Percentiles rank a stretch among this genome's conserved stretches.
Evolutionary conservation across 2,888 invertebrate genomes (phyloP).

Genomic region (Tolmerus cingulatus): DNA sequence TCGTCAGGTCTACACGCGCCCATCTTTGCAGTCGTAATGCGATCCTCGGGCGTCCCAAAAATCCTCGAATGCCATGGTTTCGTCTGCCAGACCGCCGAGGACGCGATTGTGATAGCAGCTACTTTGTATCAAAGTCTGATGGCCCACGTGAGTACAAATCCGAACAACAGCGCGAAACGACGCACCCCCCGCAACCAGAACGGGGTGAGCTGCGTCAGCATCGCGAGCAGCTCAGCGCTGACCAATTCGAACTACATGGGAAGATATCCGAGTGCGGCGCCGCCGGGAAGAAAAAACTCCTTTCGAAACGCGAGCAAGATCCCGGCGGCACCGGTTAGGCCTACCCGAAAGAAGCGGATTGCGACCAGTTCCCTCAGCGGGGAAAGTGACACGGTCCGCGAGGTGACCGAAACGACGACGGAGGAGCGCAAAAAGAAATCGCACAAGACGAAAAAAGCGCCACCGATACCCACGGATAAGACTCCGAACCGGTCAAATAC

Average conservation of each 20-base stretch:
- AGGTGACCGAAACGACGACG: constrained; percentile 63
- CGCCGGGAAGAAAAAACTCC: constrained; percentile 57
- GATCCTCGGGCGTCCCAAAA: constrained; percentile 76
- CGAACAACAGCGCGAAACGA: constrained; percentile 59
- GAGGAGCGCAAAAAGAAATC: constrained; percentile 68
- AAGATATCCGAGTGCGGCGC: constrained; percentile 53
- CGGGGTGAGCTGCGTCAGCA: constrained; percentile 79
- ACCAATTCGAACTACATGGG: constrained; percentile 59
- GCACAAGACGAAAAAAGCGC: constrained; percentile 67
- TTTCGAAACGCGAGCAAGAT: constrained; percentile 57
- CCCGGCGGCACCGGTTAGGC: constrained; percentile 69
- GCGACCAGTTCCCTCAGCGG: constrained; percentile 71
- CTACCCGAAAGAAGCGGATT: constrained; percentile 78
- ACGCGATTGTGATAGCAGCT: constrained; percentile 90
- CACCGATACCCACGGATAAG: constrained; percentile 63
- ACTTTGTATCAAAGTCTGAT: constrained; percentile 89
- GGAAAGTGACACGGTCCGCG: constrained; percentile 69
- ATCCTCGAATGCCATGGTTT: constrained; percentile 90
- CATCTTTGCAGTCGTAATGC: constrained; percentile 90
- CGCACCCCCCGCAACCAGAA: constrained; percentile 74
- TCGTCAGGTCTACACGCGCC: constrained; percentile 75
- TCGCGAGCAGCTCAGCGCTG: constrained; percentile 70
- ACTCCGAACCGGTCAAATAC: neutral
- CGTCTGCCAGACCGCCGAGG: constrained; percentile 87
- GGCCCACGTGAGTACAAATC: constrained; percentile 75